Evolutionary conservation across 2,888 invertebrate genomes (phyloP).

Genomic region (Cephus pulcher): DNA sequence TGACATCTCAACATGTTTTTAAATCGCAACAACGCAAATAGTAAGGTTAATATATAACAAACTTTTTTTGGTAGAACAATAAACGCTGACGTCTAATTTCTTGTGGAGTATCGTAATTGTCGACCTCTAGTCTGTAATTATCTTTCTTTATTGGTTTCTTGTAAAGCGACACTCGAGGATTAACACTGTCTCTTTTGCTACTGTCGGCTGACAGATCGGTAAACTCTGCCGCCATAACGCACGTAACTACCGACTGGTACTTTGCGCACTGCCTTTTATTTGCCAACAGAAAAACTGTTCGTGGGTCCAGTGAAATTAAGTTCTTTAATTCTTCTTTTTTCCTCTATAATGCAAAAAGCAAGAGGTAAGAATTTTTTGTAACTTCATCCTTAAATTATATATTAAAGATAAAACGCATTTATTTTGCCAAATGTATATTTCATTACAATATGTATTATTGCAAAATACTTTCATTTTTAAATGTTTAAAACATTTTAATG

Average conservation of each 20-base stretch:
- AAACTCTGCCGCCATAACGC: background rate
- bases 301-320: too few relatives aligned
- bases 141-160: slow-evolving; percentile 58
- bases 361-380: background rate
- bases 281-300: background rate
- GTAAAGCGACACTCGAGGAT: slow-evolving; percentile 46
- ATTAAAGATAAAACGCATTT: background rate
- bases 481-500: background rate
- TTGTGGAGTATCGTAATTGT: slow-evolving; percentile 54
- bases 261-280: background rate
- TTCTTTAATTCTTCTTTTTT: too few relatives aligned
- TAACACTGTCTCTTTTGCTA: slow-evolving; percentile 7
- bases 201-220: background rate
- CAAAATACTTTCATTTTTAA: background rate
- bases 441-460: background rate
- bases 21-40: slow-evolving; percentile 10
- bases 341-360: background rate
- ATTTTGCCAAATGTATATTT: background rate
- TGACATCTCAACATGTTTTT: slow-evolving; percentile 10
- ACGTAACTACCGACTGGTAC: background rate
- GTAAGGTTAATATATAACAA: slow-evolving; percentile 19
- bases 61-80: slow-evolving; percentile 58
- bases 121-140: slow-evolving; percentile 51
- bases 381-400: too few relatives aligned
- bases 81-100: slow-evolving; percentile 56